Conservation (phyloP, 2,797 vertebrate species). For the Fringilla coelebs region DNA sequence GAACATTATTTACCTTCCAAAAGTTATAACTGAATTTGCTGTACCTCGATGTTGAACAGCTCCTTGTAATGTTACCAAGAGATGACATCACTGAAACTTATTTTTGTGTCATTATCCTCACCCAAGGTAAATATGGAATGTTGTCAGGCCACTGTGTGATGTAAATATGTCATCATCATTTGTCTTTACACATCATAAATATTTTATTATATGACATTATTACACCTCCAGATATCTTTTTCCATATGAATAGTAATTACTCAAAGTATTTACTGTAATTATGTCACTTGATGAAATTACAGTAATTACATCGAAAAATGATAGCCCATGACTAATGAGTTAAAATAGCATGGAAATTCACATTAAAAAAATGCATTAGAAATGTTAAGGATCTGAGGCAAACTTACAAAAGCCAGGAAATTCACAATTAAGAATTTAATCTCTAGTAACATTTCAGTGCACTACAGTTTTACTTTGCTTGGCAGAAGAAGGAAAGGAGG, state of each 20-base stretch:
- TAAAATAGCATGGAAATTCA: conserved; percentile 80
- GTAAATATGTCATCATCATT: conserved; percentile 75
- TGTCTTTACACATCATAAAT: conserved; percentile 79
- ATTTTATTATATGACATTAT: conserved; percentile 77
- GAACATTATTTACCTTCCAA: neutral
- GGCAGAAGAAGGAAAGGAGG: neutral
- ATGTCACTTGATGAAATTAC: conserved; percentile 83
- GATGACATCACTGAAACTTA: conserved; percentile 70
- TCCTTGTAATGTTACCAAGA: neutral
- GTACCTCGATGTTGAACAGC: neutral
- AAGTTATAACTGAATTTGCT: neutral
- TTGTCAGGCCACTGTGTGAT: conserved; percentile 67
- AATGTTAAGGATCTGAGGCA: conserved; percentile 71
- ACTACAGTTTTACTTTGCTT: neutral
- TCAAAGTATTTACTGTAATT: conserved; percentile 82
- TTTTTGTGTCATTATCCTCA: conserved; percentile 68
- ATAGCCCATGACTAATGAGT: conserved; percentile 82
- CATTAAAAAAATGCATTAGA: conserved; percentile 75
- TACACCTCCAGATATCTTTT: conserved; percentile 77
- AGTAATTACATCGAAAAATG: conserved; percentile 81
- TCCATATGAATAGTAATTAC: conserved; percentile 78
- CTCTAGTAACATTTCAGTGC: conserved; percentile 45
- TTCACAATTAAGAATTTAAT: conserved; percentile 65
- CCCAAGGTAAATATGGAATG: conserved; percentile 54
- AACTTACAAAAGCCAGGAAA: conserved; percentile 66